Evolutionary conservation across 2,797 vertebrate species (phyloP).

Genomic region (Pseudochirops cupreus): DNA sequence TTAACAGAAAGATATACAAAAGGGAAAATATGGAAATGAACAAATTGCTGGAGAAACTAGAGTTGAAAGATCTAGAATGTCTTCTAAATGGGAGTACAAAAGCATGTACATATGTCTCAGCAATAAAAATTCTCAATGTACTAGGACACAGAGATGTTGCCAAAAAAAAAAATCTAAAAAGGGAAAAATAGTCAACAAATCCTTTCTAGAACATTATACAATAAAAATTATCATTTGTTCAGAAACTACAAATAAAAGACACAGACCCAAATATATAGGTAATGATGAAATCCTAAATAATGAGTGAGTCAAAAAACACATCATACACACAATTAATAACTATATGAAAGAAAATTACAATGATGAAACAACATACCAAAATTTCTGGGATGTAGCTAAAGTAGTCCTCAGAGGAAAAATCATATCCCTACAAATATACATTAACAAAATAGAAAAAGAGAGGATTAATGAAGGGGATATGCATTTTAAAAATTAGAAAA

Average conservation of each 20-base stretch:
- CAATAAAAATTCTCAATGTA: not conserved
- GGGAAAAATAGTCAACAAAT: not conserved
- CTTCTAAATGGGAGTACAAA: not conserved
- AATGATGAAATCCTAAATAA: not conserved
- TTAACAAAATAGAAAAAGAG: slow-evolving; percentile 8
- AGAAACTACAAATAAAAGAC: not conserved
- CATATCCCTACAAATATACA: slow-evolving; percentile 2
- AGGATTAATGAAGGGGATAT: not conserved
- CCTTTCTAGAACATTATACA: not conserved
- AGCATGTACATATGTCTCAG: not conserved
- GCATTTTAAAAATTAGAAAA: not conserved
- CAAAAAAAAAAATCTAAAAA: not conserved
- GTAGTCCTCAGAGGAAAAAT: slow-evolving; percentile 10
- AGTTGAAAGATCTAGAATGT: not conserved
- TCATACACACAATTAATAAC: not conserved
- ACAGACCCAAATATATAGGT: not conserved
- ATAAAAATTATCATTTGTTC: not conserved
- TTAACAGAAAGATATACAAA: not conserved
- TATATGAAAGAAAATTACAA: not conserved
- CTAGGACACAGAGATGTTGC: not conserved
- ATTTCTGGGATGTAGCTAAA: slow-evolving; percentile 1
- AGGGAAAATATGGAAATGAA: not conserved
- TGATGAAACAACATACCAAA: slow-evolving; percentile 1
- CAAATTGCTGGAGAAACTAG: not conserved
- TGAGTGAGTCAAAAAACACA: not conserved